Conservation (phyloP, 2,888 invertebrate species). For the Craniophora ligustri region DNA sequence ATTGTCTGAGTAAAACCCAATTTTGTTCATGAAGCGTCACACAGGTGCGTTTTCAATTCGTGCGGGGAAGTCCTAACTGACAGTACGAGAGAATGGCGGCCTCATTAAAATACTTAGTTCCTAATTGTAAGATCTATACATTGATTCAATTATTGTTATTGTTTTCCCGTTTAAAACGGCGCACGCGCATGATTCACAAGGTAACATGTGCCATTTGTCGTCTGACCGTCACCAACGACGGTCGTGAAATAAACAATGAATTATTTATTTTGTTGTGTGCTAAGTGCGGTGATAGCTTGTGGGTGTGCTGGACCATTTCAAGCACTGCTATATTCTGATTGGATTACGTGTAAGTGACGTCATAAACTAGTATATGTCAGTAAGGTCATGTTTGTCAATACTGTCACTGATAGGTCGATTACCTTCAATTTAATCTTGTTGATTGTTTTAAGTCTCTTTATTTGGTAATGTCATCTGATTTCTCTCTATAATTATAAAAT, state of each 20-base stretch:
- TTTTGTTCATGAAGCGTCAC: too few species aligned
- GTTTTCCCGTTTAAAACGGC: slow-evolving; percentile 20
- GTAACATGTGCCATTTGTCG: slow-evolving; percentile 56
- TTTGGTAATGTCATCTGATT: neutral
- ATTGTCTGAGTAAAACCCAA: too few species aligned
- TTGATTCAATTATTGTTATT: slow-evolving; percentile 19
- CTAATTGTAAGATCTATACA: neutral
- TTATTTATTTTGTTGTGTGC: slow-evolving; percentile 52
- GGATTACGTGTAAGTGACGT: slow-evolving; percentile 78
- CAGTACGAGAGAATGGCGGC: too few species aligned
- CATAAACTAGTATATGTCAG: slow-evolving; percentile 2
- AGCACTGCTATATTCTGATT: slow-evolving; percentile 74
- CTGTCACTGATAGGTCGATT: slow-evolving; percentile 20
- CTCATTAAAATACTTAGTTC: too few species aligned
- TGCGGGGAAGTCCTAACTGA: neutral
- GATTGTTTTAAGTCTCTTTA: neutral
- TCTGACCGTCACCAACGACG: slow-evolving; percentile 51
- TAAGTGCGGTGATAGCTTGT: slow-evolving; percentile 53
- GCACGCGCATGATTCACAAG: slow-evolving; percentile 26
- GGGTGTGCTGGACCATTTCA: slow-evolving; percentile 68
- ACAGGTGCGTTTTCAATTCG: too few species aligned
- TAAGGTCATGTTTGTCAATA: slow-evolving; percentile 9
- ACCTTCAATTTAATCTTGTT: slow-evolving; percentile 26
- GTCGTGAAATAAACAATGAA: slow-evolving; percentile 57
- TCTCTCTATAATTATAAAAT: neutral